phyloP scores from a whole-genome alignment of 2,888 invertebrate genomes.

The Netelia melanura region DNA sequence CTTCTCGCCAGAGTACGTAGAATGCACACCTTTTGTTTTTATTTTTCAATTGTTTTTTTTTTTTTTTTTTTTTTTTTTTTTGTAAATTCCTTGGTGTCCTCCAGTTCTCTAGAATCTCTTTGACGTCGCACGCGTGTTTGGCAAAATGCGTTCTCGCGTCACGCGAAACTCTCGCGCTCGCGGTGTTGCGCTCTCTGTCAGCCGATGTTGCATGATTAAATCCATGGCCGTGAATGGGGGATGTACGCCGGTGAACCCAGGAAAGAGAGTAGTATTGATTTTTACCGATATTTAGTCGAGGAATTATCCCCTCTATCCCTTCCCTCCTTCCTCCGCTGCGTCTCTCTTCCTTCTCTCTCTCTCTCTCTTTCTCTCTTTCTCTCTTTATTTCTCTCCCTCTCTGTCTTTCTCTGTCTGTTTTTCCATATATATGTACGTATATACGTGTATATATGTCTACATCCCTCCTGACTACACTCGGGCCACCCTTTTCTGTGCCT shows the following conservation, averaged over 20 bases:
- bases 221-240: constrained; percentile 31
- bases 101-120: not conserved
- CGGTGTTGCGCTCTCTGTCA: constrained; percentile 10
- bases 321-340: constrained; percentile 66
- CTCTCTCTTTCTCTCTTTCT: constrained; percentile 26
- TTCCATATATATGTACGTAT: constrained; percentile 13
- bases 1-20: not conserved
- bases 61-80: not conserved
- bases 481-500: constrained; percentile 59
- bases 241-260: constrained; percentile 74
- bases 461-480: constrained; percentile 60
- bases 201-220: constrained; percentile 77
- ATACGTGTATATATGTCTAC: constrained; percentile 26
- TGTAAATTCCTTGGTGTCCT: not conserved
- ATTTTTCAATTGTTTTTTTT: not conserved
- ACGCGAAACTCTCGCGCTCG: constrained; percentile 1
- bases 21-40: too few relatives aligned
- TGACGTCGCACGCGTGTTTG: not conserved
- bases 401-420: constrained; percentile 42
- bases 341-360: constrained; percentile 55
- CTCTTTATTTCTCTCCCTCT: constrained; percentile 50
- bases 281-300: constrained; percentile 83
- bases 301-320: constrained; percentile 81
- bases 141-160: not conserved
- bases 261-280: constrained; percentile 83